Conservation (phyloP, 2,888 invertebrate species). For the Epistrophe grossulariae region DNA sequence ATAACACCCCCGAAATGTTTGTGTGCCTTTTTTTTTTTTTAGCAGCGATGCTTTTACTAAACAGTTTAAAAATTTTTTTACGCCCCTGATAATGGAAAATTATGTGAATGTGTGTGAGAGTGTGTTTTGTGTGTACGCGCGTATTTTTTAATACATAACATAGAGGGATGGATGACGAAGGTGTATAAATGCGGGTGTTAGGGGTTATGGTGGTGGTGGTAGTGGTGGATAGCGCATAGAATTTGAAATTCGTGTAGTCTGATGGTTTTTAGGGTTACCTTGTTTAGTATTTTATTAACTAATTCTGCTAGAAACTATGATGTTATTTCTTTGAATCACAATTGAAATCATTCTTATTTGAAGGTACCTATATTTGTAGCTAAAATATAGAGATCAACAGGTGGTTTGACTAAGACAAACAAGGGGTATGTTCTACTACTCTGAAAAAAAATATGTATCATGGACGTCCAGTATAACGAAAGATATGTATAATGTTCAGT, state of each 20-base stretch:
- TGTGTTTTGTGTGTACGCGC: constrained; percentile 76
- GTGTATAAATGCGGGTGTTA: constrained; percentile 31
- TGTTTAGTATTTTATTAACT: constrained; percentile 3
- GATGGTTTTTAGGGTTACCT: constrained; percentile 62
- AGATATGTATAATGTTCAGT: no score
- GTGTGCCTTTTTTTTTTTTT: constrained; percentile 70
- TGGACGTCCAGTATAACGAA: no score
- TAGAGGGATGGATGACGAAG: constrained; percentile 6
- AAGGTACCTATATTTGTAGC: no score
- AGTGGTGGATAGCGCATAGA: constrained; percentile 54
- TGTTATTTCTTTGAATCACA: neutral
- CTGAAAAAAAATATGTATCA: no score
- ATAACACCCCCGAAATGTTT: constrained; percentile 68
- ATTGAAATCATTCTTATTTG: neutral
- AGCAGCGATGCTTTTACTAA: constrained; percentile 68
- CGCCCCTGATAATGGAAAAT: constrained; percentile 75
- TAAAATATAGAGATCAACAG: no score
- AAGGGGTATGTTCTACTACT: no score
- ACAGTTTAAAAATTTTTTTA: constrained; percentile 73
- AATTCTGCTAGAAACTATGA: neutral
- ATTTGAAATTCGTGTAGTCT: constrained; percentile 67
- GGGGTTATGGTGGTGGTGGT: constrained; percentile 7
- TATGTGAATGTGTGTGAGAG: constrained; percentile 65
- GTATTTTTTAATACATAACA: constrained; percentile 78
- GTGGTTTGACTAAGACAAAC: no score